Evolutionary conservation across 1,140 invertebrate species (phyloP), one percentile per base, ranked within the genome.

Genomic region (Parapsyche elsis): DNA sequence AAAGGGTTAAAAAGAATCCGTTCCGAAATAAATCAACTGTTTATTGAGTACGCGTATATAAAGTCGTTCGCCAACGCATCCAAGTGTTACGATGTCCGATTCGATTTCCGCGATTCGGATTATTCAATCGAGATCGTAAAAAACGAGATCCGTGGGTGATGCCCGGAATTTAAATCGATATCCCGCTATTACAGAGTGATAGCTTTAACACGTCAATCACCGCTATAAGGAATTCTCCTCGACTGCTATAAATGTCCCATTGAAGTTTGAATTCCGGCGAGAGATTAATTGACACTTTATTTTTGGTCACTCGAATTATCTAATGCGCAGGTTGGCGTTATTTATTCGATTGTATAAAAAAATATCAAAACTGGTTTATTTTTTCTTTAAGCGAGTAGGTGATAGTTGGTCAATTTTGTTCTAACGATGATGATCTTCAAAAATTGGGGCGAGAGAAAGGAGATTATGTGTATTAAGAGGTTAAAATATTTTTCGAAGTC

Each of bases 101-200:
- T 67, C n/a, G 9, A 67, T 67, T 67, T 67, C 64, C 64, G 19
- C 64, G 24, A 67, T 67, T 67, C 23, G 64, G 64, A 67, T 67
- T 67, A 67, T 67, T 67, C 64, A 67, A 67, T 67, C 19, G 64
- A 26, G 64, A 67, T 67, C 64, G 64, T 67, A 67, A 26, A 67
- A 67, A 67, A 67, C 5, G 19, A 67, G 64, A 67, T 67, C 24
- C 21, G 64, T 67, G 64, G 64, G 64, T n/a, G 64, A 67, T 67
- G 23, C 9, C 24, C 23, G 21, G 64, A 67, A 67, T 67, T 67
- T 67, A 24, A 67, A 30, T 67, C 64, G 64, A 67, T 30, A 19
- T 67, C 21, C 14, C 9, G 24, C 64, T 67, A 30, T 67, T 30
- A 14, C 49, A 7, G 21, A 23, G 24, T 19, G 64, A 30, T 67